phyloP scores from a whole-genome alignment of 2,888 invertebrate species.

The Cheilosia impressa region DNA sequence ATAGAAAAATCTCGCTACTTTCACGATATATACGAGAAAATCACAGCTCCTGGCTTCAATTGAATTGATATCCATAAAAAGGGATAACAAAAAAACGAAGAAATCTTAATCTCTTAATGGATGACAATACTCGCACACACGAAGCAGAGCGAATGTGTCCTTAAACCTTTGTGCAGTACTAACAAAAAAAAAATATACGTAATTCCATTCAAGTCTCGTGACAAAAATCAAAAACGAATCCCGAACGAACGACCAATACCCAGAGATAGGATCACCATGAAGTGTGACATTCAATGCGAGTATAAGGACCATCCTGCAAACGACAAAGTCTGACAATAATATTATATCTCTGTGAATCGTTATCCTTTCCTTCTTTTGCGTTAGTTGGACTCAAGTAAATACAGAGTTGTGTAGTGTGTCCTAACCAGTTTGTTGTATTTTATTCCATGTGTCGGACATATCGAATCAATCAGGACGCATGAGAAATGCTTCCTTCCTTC shows the following conservation, averaged over 20 bases:
- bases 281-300: slow-evolving; percentile 63
- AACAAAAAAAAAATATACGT: slow-evolving; percentile 8
- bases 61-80: slow-evolving; percentile 74
- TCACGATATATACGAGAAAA: slow-evolving; percentile 23
- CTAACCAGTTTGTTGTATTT: slow-evolving; percentile 11
- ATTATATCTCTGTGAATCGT: slow-evolving; percentile 48
- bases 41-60: slow-evolving; percentile 54
- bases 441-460: slow-evolving; percentile 3
- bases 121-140: slow-evolving; percentile 62
- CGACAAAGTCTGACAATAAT: slow-evolving; percentile 51
- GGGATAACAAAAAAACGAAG: slow-evolving; percentile 57
- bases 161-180: slow-evolving; percentile 40
- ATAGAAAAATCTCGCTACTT: slow-evolving; percentile 16
- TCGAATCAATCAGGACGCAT: slow-evolving; percentile 59
- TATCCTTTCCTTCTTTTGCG: slow-evolving; percentile 47
- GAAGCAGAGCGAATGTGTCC: slow-evolving; percentile 43
- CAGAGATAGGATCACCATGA: slow-evolving; percentile 69
- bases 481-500: slow-evolving; percentile 15
- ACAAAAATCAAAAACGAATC: slow-evolving; percentile 64
- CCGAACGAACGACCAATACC: slow-evolving; percentile 44
- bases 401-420: slow-evolving; percentile 20
- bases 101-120: slow-evolving; percentile 75
- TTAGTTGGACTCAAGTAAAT: slow-evolving; percentile 44
- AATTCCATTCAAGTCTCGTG: slow-evolving; percentile 12
- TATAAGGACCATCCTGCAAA: slow-evolving; percentile 55